A percentile compares a stretch with the other conserved stretches of the same genome.
These are phyloP conservation scores for Cataglyphis livida DNA, from an alignment of 2,888 invertebrate genomes.

Conservation along the genomic window DNA sequence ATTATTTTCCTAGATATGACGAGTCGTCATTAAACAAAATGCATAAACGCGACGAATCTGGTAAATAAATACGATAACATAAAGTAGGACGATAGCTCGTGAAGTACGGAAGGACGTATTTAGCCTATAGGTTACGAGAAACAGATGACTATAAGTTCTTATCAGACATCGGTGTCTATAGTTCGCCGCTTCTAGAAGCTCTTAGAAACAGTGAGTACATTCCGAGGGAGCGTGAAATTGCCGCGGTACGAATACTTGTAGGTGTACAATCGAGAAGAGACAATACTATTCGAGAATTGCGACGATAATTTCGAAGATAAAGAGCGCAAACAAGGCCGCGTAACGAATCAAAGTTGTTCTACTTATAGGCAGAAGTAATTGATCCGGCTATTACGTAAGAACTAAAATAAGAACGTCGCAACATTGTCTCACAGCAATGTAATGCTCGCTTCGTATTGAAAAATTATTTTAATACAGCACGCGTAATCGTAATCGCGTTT, in stretches of 20 bases:
- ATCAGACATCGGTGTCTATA: conserved; percentile 57
- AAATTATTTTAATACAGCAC: not conserved
- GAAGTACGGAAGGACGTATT: conserved; percentile 59
- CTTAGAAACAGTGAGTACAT: conserved; percentile 25
- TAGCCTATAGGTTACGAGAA: conserved; percentile 55
- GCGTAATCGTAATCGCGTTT: not conserved
- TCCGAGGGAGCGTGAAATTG: not conserved
- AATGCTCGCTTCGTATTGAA: conserved; percentile 1
- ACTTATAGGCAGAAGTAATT: conserved; percentile 46
- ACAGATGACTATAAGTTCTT: conserved; percentile 29
- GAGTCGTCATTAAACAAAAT: conserved; percentile 14
- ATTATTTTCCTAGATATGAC: not conserved
- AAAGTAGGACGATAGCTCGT: conserved; percentile 65
- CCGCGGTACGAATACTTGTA: not conserved
- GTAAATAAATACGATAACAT: conserved; percentile 41
- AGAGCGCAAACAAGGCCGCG: conserved; percentile 40
- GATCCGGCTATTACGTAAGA: conserved; percentile 43
- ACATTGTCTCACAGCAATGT: conserved; percentile 24
- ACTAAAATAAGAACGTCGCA: conserved; percentile 25
- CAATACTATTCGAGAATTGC: conserved; percentile 26
- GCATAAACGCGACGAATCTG: conserved; percentile 5
- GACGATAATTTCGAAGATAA: conserved; percentile 45
- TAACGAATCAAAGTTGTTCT: conserved; percentile 35
- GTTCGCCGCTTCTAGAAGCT: conserved; percentile 58
- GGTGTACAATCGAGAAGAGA: not conserved